Evolutionary conservation across 2,113 vertebrate genomes (phyloP).

Genomic region (Pterocles gutturalis): DNA sequence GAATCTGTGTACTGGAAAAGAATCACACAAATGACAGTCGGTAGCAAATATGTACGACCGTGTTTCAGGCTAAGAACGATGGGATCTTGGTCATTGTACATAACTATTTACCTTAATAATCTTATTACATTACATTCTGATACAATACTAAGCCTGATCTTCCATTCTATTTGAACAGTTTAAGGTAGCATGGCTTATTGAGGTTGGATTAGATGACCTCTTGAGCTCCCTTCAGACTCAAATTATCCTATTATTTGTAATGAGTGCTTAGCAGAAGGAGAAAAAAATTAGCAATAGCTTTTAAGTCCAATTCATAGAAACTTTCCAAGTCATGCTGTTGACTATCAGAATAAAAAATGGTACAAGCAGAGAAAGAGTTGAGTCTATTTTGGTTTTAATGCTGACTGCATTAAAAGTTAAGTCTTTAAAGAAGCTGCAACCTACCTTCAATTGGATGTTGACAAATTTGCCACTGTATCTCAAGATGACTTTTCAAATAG

Average conservation of each 20-base stretch:
- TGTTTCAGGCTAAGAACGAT: background rate
- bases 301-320: background rate
- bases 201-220: background rate
- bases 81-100: background rate
- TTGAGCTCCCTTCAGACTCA: background rate
- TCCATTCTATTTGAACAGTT: background rate
- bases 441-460: background rate
- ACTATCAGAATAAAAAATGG: background rate
- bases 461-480: background rate
- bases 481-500: background rate
- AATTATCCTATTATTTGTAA: background rate
- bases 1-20: background rate
- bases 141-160: background rate
- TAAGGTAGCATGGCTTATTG: background rate
- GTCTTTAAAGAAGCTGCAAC: background rate
- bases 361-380: background rate
- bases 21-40: background rate
- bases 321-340: background rate
- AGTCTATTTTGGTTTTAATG: background rate
- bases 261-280: background rate
- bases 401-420: background rate
- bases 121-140: background rate
- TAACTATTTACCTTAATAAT: background rate
- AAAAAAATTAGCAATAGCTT: fast-evolving
- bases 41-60: background rate